Conservation (phyloP, 2,113 vertebrate genomes). For the Vombatus ursinus region DNA sequence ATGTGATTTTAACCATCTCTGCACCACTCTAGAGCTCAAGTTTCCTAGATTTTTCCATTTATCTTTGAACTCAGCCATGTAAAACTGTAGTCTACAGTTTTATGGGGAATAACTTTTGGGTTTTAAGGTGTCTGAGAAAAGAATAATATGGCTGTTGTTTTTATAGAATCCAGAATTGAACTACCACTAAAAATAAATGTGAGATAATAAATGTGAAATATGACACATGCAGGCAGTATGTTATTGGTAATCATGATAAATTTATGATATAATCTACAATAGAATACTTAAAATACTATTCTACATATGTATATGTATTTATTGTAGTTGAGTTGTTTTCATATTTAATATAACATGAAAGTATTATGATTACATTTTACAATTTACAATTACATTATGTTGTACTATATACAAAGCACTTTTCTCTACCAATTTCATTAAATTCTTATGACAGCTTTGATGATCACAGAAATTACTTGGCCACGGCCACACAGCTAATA, state of each 20-base stretch:
- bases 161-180: neutral
- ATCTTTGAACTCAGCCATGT: neutral
- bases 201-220: neutral
- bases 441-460: neutral
- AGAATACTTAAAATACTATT: neutral
- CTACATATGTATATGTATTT: neutral
- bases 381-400: neutral
- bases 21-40: neutral
- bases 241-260: neutral
- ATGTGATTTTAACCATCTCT: constrained; percentile 15
- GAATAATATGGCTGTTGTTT: neutral
- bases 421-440: neutral
- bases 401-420: neutral
- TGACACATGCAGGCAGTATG: neutral
- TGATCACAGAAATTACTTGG: neutral
- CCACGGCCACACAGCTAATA: neutral
- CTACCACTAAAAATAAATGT: neutral
- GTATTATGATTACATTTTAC: neutral
- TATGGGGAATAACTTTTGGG: neutral
- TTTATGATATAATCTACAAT: neutral
- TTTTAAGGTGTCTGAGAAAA: constrained; percentile 13
- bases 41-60: neutral
- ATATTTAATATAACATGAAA: neutral
- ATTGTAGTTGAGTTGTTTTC: neutral
- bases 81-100: neutral